Percentiles rank a stretch among this genome's conserved stretches.
phyloP scores from a whole-genome alignment of 2,113 vertebrate genomes.

The Crotalus horridus region DNA sequence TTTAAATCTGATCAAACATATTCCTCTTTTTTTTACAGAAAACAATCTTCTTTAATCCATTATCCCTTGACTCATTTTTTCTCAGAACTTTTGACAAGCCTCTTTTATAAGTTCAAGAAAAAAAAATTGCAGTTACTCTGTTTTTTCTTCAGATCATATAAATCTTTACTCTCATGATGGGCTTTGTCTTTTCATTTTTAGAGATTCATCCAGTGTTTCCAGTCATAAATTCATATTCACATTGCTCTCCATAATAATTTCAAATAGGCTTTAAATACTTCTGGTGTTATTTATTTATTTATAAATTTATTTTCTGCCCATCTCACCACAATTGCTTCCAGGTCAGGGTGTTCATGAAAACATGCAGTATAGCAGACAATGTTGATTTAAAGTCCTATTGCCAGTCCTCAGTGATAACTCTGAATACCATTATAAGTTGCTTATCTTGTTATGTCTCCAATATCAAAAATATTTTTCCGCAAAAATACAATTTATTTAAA shows the following conservation, averaged over 20 bases:
- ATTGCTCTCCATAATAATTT: neutral
- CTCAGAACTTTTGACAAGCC: too few species aligned
- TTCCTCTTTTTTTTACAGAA: neutral
- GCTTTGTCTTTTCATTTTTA: neutral
- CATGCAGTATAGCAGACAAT: neutral
- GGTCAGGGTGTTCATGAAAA: neutral
- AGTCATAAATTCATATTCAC: neutral
- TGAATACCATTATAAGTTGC: neutral
- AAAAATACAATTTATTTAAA: neutral
- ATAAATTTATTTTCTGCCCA: too few species aligned
- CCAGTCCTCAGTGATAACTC: neutral
- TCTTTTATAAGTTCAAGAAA: neutral
- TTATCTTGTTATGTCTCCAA: neutral
- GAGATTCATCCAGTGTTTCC: neutral
- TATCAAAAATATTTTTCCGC: neutral
- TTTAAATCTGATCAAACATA: neutral
- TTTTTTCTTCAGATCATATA: neutral
- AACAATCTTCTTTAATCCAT: neutral
- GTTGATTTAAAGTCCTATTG: neutral
- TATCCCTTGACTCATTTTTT: neutral
- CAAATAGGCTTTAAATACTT: too few species aligned
- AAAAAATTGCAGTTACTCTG: neutral
- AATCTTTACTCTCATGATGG: neutral
- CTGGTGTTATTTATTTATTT: too few species aligned
- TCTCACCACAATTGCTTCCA: neutral